These are phyloP conservation scores for Aldabrachelys gigantea DNA, from an alignment of 2,113 vertebrate genomes.

Conservation along the genomic window DNA sequence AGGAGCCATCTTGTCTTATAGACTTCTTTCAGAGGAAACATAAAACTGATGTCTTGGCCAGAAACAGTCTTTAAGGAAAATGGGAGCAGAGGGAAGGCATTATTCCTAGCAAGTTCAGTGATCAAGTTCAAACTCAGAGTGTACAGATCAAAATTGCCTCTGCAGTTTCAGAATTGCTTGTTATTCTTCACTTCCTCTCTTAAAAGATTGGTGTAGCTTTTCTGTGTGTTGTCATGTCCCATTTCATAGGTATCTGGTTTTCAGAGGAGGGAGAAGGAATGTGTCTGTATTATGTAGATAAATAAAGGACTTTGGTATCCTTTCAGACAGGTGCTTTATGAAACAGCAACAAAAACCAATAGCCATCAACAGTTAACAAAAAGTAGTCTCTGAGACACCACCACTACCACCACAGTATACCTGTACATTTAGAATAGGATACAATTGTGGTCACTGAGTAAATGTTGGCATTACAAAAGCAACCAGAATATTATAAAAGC, in stretches of 20 bases:
- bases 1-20: background rate
- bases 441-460: background rate
- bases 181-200: background rate
- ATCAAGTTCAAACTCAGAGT: background rate
- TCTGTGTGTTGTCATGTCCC: background rate
- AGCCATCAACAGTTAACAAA: background rate
- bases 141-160: background rate
- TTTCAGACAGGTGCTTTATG: background rate
- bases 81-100: too few relatives aligned
- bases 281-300: background rate
- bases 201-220: accelerated
- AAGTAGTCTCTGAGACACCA: accelerated
- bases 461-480: accelerated
- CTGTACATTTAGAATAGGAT: accelerated
- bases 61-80: background rate
- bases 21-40: background rate
- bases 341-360: accelerated
- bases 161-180: background rate
- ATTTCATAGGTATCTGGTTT: background rate
- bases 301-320: background rate
- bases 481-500: background rate
- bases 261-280: background rate
- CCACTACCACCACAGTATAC: background rate
- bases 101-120: background rate
- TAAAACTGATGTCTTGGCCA: background rate